These are phyloP conservation scores for Oceanodroma leucorhoa DNA, from an alignment of 2,797 vertebrate species.

Conservation along the genomic window DNA sequence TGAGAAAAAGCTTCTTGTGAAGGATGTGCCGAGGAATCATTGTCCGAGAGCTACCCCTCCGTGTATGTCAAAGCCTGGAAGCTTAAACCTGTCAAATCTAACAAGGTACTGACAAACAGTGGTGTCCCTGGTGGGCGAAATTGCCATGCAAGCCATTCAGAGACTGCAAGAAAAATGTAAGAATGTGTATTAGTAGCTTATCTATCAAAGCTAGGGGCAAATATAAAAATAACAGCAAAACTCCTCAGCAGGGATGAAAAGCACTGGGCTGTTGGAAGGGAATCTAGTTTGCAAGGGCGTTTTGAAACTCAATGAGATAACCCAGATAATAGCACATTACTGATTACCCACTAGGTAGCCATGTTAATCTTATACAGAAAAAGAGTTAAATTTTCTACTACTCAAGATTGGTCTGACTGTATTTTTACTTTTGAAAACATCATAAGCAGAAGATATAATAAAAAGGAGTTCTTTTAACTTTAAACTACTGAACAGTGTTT, in stretches of 20 bases:
- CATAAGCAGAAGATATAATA: background rate
- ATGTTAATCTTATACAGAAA: background rate
- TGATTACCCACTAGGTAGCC: background rate
- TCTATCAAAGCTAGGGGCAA: background rate
- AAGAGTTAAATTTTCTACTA: background rate
- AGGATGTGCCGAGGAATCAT: background rate
- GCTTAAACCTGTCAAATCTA: background rate
- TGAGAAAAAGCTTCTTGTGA: background rate
- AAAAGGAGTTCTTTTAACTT: background rate
- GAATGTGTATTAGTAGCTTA: background rate
- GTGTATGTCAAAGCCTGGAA: background rate
- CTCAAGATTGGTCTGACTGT: rapidly evolving
- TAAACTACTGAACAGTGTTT: background rate
- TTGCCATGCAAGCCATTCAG: background rate
- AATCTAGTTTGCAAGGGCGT: background rate
- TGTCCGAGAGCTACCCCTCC: background rate
- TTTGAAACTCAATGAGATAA: background rate
- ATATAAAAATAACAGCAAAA: background rate
- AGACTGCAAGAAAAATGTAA: background rate
- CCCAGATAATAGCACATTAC: background rate
- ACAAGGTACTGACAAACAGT: background rate
- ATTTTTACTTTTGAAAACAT: background rate
- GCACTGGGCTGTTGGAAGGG: background rate
- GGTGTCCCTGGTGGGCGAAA: background rate
- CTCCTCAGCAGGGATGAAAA: background rate